Evolutionary conservation across 1,140 invertebrate genomes (phyloP), one percentile per base, ranked within the genome.

Genomic region (Bombus pascuorum): DNA sequence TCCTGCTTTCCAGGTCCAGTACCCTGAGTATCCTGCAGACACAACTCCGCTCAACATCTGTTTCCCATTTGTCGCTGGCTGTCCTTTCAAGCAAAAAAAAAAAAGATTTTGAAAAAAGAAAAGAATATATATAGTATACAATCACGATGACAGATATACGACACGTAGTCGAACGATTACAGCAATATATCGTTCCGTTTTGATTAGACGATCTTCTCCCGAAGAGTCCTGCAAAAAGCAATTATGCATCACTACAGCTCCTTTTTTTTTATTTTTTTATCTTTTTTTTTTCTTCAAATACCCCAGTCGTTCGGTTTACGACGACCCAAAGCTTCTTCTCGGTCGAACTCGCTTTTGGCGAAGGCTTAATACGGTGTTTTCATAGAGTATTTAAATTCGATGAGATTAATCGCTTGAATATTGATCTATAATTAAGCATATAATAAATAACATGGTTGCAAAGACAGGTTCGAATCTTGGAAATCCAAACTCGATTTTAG

Each of bases 1-100:
- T 95, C 94, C 93, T 94, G 93, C 89, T 89, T 93, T 94, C 94
- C 94, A 95, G 93, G 93, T 92, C 94, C 93, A 94, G 93, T 93
- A 87, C 94, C 93, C 92, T 91, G 92, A 95, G 94, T 92, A 94
- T 95, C 94, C 95, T 95, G 95, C 94, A 94, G 94, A 95, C 87
- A 89, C 93, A 94, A 93, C 92, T 94, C 94, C 92, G 93, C 87
- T 93, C 93, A 93, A 94, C 91, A 94, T 94, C 89, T 93, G 92
- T 93, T 95, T 79, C 83, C 91, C 84, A 92, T 87, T 93, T 92
- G 91, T 91, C 93, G 93, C 93, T 94, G 92, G 93, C 93, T 94
- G 92, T 94, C 93, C 94, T 93, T 93, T 94, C 90, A 92, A 93
- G 87, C 87, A 91, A 86, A 25, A 83, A 85, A 78, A 73, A 44